A percentile compares a stretch with the other conserved stretches of the same genome.
Conservation (phyloP, 2,797 vertebrate genomes). For the Pipistrellus kuhlii region DNA sequence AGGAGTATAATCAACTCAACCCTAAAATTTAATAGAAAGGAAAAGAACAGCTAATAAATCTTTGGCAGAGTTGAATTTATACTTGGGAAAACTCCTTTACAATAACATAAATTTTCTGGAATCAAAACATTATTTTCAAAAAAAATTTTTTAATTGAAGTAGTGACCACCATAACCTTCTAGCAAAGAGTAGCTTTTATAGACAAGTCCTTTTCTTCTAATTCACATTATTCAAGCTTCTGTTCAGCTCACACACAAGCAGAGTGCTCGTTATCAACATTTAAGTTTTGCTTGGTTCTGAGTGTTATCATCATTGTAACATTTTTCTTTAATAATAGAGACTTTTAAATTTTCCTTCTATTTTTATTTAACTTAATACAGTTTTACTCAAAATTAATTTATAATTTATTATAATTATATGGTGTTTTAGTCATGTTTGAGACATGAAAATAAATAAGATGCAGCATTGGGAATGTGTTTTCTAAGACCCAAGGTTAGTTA, state of each 20-base stretch:
- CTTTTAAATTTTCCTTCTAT: neutral
- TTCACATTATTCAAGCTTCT: neutral
- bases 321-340: neutral
- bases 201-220: neutral
- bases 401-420: neutral
- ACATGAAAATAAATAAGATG: neutral
- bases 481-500: neutral
- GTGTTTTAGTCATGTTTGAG: neutral
- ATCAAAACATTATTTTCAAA: neutral
- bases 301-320: neutral
- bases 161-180: neutral
- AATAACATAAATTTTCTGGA: neutral
- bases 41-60: neutral
- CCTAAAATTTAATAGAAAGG: neutral
- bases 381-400: constrained; percentile 25
- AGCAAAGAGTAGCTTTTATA: neutral
- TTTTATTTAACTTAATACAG: neutral
- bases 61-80: neutral
- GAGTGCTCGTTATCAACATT: neutral
- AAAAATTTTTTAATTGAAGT: neutral
- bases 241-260: neutral
- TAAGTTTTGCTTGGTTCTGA: neutral
- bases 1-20: neutral
- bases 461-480: neutral
- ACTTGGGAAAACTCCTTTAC: neutral